Evolutionary conservation across 2,888 invertebrate species (phyloP).

Genomic region (Ischnura elegans): DNA sequence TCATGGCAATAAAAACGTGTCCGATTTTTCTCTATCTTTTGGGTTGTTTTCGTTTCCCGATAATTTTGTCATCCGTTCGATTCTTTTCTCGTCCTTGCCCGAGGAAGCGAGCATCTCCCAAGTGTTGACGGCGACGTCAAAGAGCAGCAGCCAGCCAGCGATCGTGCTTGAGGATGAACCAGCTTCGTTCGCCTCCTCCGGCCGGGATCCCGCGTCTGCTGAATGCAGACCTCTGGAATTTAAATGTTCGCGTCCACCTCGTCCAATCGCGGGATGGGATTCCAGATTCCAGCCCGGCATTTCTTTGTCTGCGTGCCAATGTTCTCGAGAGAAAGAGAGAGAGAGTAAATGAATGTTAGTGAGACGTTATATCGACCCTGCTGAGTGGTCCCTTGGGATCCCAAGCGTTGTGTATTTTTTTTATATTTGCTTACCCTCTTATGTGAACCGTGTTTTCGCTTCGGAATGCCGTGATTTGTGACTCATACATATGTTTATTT

Average conservation of each 20-base stretch:
- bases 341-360: neutral
- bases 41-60: too few relatives aligned
- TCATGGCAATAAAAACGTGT: neutral
- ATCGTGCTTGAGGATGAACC: neutral
- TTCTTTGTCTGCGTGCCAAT: slow-evolving; percentile 31
- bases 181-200: neutral
- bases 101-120: neutral
- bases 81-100: neutral
- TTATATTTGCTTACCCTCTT: too few relatives aligned
- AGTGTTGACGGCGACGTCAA: slow-evolving; percentile 35
- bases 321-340: neutral
- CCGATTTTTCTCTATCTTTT: neutral
- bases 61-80: neutral
- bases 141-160: neutral
- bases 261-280: slow-evolving; percentile 20
- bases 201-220: neutral
- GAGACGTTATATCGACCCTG: neutral
- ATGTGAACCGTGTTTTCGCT: too few relatives aligned
- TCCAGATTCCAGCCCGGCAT: slow-evolving; percentile 21
- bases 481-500: too few relatives aligned
- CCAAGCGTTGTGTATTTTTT: neutral
- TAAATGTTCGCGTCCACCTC: slow-evolving; percentile 21
- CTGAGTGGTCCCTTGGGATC: neutral
- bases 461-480: too few relatives aligned
- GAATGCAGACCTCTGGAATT: slow-evolving; percentile 33